Base-by-base conservation (phyloP, 2,797 vertebrate species). In the Oreonectes daqikongensis region DNA sequence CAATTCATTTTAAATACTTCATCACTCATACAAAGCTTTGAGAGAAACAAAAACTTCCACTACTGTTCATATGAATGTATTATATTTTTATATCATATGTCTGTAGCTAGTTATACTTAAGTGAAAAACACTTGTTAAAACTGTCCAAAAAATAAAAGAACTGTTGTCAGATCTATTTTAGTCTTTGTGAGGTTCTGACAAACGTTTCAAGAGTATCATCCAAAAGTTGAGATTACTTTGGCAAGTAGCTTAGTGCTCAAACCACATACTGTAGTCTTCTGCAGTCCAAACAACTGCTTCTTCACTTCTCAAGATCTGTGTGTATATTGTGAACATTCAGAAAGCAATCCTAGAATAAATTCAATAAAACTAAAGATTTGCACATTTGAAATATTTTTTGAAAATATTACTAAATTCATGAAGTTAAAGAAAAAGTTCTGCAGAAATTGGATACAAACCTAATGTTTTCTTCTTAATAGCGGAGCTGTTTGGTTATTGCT, bases 201-300 rank as follows among this genome's bases (percentile, higher is more conserved):
- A 18, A 2, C 38, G 44, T 52, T 72, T 72, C 5, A 22, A 63
- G 3, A 46, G 40, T 10, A 17, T 59, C 4, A 60, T 6, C 20
- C 55, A 60, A 61, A 57, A 48, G 11, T 22, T 61, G 26, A 22
- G 46, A 61, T 57, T 18, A 48, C 26, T 46, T 72, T 50, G 28
- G 14, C 42, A 48, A 48, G n/a, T 24, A 22, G 28, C 42, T 46
- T 63, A 63, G 22, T 52, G n/a, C 30, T 24, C 20, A 69, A 18
- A 55, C 17, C 30, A 24, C 57, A 26, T 28, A 18, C 8, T 20
- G 11, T 40, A 10, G 2, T 44, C 6, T 59, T 59, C 15, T 30
- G 26, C 26, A 18, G 24, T 59, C 18, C 55, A 59, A 26, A 59
- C 2, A 72, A 60, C 5, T 42, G 28, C 42, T 44, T 71, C 22